Percentiles rank a stretch among this genome's conserved stretches.
phyloP scores from a whole-genome alignment of 2,888 invertebrate species.

The Clostera curtula region DNA sequence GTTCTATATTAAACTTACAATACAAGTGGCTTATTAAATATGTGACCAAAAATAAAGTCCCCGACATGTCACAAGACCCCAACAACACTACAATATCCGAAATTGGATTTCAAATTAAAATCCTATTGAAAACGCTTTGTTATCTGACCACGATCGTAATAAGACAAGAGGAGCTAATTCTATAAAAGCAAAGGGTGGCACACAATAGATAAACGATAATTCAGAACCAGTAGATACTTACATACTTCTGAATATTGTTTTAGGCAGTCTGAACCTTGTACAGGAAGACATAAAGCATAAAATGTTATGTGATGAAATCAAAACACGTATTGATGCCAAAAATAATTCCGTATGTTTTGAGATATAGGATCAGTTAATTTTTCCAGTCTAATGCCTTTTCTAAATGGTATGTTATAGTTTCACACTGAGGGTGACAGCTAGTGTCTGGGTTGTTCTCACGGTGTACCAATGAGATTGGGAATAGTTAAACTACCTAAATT shows the following conservation, averaged over 20 bases:
- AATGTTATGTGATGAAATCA: conserved; percentile 5
- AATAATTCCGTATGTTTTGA: conserved; percentile 39
- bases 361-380: conserved; percentile 65
- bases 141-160: conserved; percentile 59
- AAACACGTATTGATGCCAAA: conserved; percentile 21
- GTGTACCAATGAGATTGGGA: no score
- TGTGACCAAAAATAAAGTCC: no score
- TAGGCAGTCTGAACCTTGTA: conserved; percentile 25
- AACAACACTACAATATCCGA: neutral
- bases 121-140: conserved; percentile 43
- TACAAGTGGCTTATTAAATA: no score
- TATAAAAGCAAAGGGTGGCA: conserved; percentile 60
- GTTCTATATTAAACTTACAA: no score
- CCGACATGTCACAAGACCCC: neutral
- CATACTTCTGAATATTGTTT: conserved; percentile 5
- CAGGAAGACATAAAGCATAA: conserved; percentile 12
- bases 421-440: conserved; percentile 40
- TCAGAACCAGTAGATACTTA: conserved; percentile 18
- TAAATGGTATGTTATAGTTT: conserved; percentile 46
- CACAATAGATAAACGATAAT: conserved; percentile 47
- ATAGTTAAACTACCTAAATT: no score
- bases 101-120: conserved; percentile 41
- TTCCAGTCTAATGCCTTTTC: conserved; percentile 61
- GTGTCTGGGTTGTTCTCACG: conserved; percentile 43
- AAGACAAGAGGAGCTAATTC: conserved; percentile 59